phyloP scores from a whole-genome alignment of 2,888 invertebrate genomes.

The Hypomecis atomaria region DNA sequence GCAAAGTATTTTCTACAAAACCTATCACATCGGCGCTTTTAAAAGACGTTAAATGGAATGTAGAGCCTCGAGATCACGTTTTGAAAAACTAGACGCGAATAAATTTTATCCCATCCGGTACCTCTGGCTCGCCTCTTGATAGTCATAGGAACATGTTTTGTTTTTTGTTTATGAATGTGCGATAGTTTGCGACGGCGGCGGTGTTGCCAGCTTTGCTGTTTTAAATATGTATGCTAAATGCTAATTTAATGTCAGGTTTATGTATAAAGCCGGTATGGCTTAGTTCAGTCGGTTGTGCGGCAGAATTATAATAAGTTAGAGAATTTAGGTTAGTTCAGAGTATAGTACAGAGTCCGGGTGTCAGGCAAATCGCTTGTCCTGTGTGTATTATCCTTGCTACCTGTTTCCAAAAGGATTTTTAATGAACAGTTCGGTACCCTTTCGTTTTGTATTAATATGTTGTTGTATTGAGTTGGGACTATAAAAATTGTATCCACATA shows the following conservation, averaged over 20 bases:
- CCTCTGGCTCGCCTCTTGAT: constrained; percentile 78
- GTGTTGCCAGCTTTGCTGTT: constrained; percentile 18
- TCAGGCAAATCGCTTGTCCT: too few relatives aligned
- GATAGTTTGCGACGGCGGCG: constrained; percentile 79
- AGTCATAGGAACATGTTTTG: constrained; percentile 77
- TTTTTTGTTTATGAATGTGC: constrained; percentile 81
- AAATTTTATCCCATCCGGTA: constrained; percentile 83
- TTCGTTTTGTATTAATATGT: too few relatives aligned
- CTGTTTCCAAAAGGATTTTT: too few relatives aligned
- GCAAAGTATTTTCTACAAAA: not conserved
- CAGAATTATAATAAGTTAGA: too few relatives aligned
- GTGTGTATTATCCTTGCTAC: too few relatives aligned
- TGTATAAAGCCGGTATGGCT: too few relatives aligned
- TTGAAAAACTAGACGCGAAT: constrained; percentile 79
- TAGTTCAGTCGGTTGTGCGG: too few relatives aligned
- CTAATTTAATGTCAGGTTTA: not conserved
- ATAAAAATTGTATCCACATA: too few relatives aligned
- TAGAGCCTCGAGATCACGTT: constrained; percentile 69
- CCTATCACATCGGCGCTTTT: constrained; percentile 38
- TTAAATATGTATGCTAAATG: constrained; percentile 7
- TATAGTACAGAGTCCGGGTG: too few relatives aligned
- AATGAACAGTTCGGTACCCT: too few relatives aligned
- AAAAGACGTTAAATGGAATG: constrained; percentile 73
- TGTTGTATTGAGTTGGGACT: too few relatives aligned
- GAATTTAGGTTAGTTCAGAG: too few relatives aligned